phyloP scores from a whole-genome alignment of 2,797 vertebrate species.

The Urosaurus nigricauda region DNA sequence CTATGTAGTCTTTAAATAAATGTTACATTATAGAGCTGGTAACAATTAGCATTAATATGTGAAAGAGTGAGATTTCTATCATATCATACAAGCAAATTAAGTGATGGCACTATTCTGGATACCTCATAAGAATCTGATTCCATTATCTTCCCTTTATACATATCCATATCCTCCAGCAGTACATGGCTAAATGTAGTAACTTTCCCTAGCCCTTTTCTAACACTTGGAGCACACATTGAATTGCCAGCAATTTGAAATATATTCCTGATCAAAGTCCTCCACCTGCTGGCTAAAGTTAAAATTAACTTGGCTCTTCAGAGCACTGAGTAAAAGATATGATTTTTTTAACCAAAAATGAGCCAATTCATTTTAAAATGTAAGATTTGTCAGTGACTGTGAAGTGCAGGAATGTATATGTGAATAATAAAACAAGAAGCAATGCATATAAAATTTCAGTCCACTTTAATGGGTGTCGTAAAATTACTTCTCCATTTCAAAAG shows the following conservation, averaged over 20 bases:
- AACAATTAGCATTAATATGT: background rate
- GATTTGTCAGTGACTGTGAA: background rate
- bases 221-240: background rate
- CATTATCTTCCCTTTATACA: background rate
- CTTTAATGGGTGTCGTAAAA: background rate
- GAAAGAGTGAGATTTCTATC: background rate
- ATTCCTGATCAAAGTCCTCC: conserved; percentile 62
- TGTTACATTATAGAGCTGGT: no score
- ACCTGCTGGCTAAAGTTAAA: conserved; percentile 62
- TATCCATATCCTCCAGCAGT: background rate
- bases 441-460: background rate
- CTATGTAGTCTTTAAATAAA: background rate
- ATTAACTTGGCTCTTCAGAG: conserved; percentile 9
- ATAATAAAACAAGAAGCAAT: background rate
- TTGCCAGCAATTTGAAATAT: conserved; percentile 15
- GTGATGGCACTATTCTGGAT: background rate
- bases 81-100: background rate
- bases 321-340: background rate
- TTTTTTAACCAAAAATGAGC: background rate
- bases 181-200: background rate
- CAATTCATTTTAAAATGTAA: conserved; percentile 7
- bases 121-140: background rate
- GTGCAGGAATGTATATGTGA: background rate
- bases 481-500: background rate
- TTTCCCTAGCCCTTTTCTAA: background rate